These are phyloP conservation scores for Ferrisia virgata DNA, from an alignment of 2,888 invertebrate species.

Conservation along the genomic window DNA sequence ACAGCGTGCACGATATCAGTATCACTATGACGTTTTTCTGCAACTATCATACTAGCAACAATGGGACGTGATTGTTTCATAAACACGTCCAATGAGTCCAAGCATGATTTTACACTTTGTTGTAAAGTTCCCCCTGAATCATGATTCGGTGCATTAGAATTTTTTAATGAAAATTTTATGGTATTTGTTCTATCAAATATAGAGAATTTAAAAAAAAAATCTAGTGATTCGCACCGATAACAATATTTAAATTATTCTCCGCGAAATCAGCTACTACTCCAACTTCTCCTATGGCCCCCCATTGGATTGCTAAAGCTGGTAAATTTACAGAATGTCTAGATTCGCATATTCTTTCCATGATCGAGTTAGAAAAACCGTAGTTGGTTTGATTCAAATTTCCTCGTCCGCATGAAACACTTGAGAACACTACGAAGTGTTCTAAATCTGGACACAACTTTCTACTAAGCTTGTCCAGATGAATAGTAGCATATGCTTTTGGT, in stretches of 20 bases:
- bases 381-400: slow-evolving; percentile 89
- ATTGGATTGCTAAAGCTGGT: slow-evolving; percentile 81
- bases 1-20: slow-evolving; percentile 70
- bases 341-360: slow-evolving; percentile 65
- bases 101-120: slow-evolving; percentile 78
- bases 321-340: slow-evolving; percentile 64
- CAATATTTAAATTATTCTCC: slow-evolving; percentile 65
- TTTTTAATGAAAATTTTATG: too few species aligned
- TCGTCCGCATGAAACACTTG: slow-evolving; percentile 86
- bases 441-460: slow-evolving; percentile 59
- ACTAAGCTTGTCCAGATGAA: slow-evolving; percentile 68
- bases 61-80: slow-evolving; percentile 64
- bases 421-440: slow-evolving; percentile 80
- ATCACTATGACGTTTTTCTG: slow-evolving; percentile 65
- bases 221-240: slow-evolving; percentile 59
- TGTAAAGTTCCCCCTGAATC: slow-evolving; percentile 52
- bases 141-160: not conserved
- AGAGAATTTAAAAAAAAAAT: not conserved
- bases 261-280: slow-evolving; percentile 61
- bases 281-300: slow-evolving; percentile 90
- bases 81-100: slow-evolving; percentile 65
- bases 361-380: slow-evolving; percentile 85
- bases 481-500: slow-evolving; percentile 77
- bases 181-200: too few species aligned
- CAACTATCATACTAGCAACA: slow-evolving; percentile 80